These are phyloP conservation scores for Orcinus orca DNA, from an alignment of 2,113 vertebrate genomes.

Conservation along the genomic window DNA sequence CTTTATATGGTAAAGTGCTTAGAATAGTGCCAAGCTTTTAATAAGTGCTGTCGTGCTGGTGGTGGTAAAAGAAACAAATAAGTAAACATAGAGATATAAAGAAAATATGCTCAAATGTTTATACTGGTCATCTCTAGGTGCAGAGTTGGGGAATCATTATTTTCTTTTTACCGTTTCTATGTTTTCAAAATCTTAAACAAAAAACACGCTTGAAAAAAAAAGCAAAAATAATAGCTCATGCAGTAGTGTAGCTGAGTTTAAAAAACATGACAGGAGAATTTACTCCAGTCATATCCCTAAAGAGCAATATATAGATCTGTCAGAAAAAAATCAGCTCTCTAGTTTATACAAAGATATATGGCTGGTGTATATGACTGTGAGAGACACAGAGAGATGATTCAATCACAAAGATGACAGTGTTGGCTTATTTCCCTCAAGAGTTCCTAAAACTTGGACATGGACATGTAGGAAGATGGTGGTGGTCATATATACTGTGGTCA, in stretches of 20 bases:
- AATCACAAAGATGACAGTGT: not conserved
- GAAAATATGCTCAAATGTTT: not conserved
- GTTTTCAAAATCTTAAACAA: constrained; percentile 19
- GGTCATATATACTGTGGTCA: not conserved
- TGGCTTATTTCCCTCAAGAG: not conserved
- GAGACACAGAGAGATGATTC: not conserved
- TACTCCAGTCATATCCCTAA: not conserved
- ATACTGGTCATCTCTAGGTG: not conserved
- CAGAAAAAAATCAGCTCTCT: not conserved
- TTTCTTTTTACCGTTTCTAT: not conserved
- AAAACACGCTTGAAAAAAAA: not conserved
- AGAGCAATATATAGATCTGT: not conserved
- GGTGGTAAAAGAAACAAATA: not conserved
- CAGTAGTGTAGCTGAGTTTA: not conserved
- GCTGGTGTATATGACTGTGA: not conserved
- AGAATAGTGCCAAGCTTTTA: not conserved
- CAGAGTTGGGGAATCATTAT: not conserved
- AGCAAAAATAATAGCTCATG: not conserved
- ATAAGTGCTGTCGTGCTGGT: not conserved
- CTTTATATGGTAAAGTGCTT: not conserved
- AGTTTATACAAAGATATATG: not conserved
- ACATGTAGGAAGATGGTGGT: not conserved
- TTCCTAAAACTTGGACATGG: not conserved
- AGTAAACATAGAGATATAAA: not conserved
- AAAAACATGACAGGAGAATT: not conserved